Percentiles rank a stretch among this genome's conserved stretches.
Evolutionary conservation across 2,888 invertebrate genomes (phyloP).

Genomic region (Ormyrus labotus): DNA sequence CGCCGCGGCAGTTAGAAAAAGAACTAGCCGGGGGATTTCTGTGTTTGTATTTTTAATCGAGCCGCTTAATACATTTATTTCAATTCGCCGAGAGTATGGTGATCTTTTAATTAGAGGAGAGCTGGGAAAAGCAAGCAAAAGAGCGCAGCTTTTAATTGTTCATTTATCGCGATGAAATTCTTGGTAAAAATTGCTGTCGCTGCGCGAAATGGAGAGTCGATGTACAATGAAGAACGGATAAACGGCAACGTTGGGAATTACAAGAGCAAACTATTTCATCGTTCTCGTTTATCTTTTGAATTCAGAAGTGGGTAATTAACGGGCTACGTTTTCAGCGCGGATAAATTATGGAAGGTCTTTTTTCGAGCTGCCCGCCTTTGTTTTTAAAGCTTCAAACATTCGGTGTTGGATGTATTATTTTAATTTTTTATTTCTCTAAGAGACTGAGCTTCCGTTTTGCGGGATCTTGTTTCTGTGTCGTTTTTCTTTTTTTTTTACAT

Average conservation of each 20-base stretch:
- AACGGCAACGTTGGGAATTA: slow-evolving; percentile 14
- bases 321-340: not conserved
- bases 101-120: slow-evolving; percentile 17
- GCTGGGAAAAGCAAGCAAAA: no score
- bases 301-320: slow-evolving; percentile 34
- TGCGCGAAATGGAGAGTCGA: not conserved
- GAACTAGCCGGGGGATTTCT: not conserved
- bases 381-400: no score
- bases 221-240: slow-evolving; percentile 13
- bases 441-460: no score
- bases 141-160: slow-evolving; percentile 5
- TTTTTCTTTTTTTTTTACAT: no score
- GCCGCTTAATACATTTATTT: slow-evolving; percentile 32
- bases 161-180: slow-evolving; percentile 9
- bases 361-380: not conserved
- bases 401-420: no score
- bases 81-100: not conserved
- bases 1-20: not conserved
- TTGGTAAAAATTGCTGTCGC: slow-evolving; percentile 1
- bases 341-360: slow-evolving; percentile 10
- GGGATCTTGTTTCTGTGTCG: no score
- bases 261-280: slow-evolving; percentile 41
- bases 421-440: no score
- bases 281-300: slow-evolving; percentile 20
- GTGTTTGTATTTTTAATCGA: slow-evolving; percentile 23